These are phyloP conservation scores for Cephus pulcher DNA, from an alignment of 2,888 invertebrate genomes.

Conservation along the genomic window DNA sequence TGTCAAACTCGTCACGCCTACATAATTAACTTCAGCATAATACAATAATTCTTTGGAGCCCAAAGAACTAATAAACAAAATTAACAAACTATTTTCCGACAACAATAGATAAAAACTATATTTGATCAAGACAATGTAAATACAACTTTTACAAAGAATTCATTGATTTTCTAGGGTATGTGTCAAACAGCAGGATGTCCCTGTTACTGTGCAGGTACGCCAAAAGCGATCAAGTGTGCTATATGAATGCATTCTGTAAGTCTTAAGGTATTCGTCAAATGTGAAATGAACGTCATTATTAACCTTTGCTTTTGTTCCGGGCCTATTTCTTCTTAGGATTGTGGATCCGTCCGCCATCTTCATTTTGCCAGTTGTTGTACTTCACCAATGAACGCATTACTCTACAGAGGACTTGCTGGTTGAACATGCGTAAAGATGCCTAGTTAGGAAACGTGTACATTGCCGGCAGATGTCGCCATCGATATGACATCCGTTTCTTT, in stretches of 20 bases:
- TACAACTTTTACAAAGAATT: conserved; percentile 13
- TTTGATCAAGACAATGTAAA: neutral
- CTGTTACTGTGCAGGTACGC: neutral
- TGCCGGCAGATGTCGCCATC: neutral
- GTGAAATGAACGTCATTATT: conserved; percentile 39
- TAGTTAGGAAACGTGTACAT: neutral
- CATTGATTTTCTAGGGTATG: conserved; percentile 34
- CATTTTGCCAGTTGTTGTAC: conserved; percentile 68
- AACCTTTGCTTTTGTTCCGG: conserved; percentile 92
- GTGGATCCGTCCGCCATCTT: conserved; percentile 88
- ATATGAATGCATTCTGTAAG: neutral
- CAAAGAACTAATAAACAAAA: neutral
- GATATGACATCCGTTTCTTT: neutral
- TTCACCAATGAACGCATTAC: conserved; percentile 11
- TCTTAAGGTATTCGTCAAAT: conserved; percentile 10
- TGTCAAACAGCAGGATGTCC: neutral
- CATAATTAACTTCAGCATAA: neutral
- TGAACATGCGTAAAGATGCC: neutral
- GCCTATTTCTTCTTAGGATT: conserved; percentile 88
- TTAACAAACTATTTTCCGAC: neutral
- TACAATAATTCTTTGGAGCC: neutral
- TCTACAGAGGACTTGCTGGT: neutral
- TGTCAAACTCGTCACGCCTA: neutral
- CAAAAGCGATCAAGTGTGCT: neutral
- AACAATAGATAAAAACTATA: neutral